Percentiles rank a stretch among this genome's conserved stretches.
These are phyloP conservation scores for Takifugu bimaculatus DNA, from an alignment of 2,113 vertebrate species.

Conservation along the genomic window DNA sequence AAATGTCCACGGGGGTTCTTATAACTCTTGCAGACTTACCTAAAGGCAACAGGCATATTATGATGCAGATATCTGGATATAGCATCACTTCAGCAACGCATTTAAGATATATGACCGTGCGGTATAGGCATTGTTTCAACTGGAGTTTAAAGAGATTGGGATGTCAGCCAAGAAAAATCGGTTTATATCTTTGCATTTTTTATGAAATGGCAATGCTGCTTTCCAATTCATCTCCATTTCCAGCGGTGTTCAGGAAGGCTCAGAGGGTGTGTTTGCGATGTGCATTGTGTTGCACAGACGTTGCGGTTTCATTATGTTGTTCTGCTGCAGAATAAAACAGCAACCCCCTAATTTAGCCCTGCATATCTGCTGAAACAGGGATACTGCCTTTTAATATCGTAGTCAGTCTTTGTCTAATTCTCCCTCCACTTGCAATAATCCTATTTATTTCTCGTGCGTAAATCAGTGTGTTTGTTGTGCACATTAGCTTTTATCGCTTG, in stretches of 20 bases:
- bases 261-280: neutral
- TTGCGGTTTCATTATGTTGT: conserved; percentile 23
- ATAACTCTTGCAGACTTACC: neutral
- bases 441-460: too few relatives aligned
- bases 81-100: neutral
- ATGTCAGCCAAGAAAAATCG: neutral
- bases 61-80: neutral
- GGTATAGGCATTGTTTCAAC: neutral
- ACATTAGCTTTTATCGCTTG: too few relatives aligned
- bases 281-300: conserved; percentile 21
- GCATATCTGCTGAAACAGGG: too few relatives aligned
- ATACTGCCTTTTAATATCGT: too few relatives aligned
- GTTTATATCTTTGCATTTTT: neutral
- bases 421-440: too few relatives aligned
- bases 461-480: too few relatives aligned
- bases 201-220: neutral
- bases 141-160: neutral
- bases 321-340: conserved; percentile 17
- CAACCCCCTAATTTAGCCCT: neutral
- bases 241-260: neutral
- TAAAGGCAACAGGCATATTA: neutral
- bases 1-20: conserved; percentile 8
- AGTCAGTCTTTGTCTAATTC: too few relatives aligned
- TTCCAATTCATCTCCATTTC: neutral
- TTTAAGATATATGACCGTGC: neutral